Percentiles rank a stretch among this genome's conserved stretches.
phyloP scores from a whole-genome alignment of 1,140 invertebrate genomes.

The Drosophila arawakana region DNA sequence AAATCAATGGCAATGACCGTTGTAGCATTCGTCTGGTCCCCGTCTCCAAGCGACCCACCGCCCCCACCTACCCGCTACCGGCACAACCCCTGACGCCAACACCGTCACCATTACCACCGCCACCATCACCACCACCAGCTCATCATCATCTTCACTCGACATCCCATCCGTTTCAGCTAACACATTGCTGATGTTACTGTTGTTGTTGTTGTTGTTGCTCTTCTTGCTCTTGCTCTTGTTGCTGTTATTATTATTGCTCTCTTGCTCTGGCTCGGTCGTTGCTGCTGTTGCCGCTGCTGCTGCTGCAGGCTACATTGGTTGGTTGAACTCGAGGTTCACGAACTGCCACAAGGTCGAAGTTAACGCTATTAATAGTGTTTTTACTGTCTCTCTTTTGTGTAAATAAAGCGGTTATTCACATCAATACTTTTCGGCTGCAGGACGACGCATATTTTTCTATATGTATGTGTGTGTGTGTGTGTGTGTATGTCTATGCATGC shows the following conservation, averaged over 20 bases:
- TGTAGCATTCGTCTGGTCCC: conserved; percentile 66
- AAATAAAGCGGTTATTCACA: conserved; percentile 81
- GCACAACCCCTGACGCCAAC: no score
- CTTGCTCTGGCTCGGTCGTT: conserved; percentile 28
- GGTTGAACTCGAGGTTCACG: conserved; percentile 80
- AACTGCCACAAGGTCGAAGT: conserved; percentile 81
- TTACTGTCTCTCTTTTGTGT: conserved; percentile 70
- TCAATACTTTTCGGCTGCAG: conserved; percentile 52
- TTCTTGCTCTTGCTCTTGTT: conserved; percentile 13
- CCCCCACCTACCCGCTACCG: no score
- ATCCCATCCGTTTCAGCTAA: conserved; percentile 63
- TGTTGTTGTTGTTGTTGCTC: conserved; percentile 12
- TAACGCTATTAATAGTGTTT: conserved; percentile 82
- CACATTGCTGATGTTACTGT: conserved; percentile 57
- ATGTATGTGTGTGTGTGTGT: conserved; percentile 17
- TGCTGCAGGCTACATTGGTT: conserved; percentile 73
- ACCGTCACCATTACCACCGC: no score
- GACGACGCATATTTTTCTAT: conserved; percentile 23
- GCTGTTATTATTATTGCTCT: conserved; percentile 10
- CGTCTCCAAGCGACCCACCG: conserved; percentile 8
- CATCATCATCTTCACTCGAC: conserved; percentile 25
- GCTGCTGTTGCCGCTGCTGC: conserved; percentile 33
- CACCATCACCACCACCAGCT: not conserved
- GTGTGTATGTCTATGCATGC: conserved; percentile 7
- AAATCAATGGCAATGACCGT: conserved; percentile 66